These are phyloP conservation scores for Trididemnum nubilum DNA, from an alignment of 23 tunicate species.

Conservation along the genomic window DNA sequence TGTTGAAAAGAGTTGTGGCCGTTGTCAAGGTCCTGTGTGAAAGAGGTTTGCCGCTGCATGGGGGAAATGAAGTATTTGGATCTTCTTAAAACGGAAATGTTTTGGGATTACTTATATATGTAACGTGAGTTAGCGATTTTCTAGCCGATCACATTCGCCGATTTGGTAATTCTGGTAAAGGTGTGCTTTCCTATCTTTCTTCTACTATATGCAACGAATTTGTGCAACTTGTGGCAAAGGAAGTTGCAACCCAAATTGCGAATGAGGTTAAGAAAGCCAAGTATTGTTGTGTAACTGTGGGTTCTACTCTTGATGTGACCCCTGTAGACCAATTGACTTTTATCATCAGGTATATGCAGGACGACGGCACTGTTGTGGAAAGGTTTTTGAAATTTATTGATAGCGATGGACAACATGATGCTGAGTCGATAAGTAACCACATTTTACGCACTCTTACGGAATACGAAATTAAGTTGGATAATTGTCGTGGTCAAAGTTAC, in stretches of 20 bases:
- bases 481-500: constrained; percentile 28
- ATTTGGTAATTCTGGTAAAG: constrained; percentile 16
- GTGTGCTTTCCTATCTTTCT: constrained; percentile 1
- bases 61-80: constrained; percentile 11
- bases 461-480: background rate
- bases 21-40: constrained; percentile 32
- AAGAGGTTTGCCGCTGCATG: constrained; percentile 4
- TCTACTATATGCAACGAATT: background rate
- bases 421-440: background rate
- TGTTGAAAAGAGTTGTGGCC: constrained; percentile 28
- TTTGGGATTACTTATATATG: background rate
- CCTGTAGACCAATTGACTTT: constrained; percentile 23
- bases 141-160: constrained; percentile 2
- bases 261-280: constrained; percentile 10
- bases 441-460: constrained; percentile 10
- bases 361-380: constrained; percentile 35
- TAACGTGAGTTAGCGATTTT: background rate
- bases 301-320: constrained; percentile 27
- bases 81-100: constrained; percentile 8
- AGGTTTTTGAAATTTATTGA: constrained; percentile 9
- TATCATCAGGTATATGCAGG: constrained; percentile 12
- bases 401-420: constrained; percentile 16
- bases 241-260: background rate
- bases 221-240: constrained; percentile 1
- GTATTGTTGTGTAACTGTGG: background rate